phyloP scores from a whole-genome alignment of 2,888 invertebrate genomes.

The Vandiemenella viatica region DNA sequence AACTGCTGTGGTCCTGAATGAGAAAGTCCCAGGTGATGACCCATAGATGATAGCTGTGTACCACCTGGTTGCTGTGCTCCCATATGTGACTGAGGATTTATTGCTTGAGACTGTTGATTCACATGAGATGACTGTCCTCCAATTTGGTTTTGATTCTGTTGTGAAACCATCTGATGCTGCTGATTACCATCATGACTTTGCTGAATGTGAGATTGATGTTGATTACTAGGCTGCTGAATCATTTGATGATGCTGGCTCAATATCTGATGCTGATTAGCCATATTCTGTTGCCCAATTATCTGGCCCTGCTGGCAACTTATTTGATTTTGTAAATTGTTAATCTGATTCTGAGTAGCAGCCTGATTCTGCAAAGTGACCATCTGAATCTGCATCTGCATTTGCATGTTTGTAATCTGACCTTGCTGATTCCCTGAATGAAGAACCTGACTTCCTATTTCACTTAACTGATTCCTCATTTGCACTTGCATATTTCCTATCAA shows the following conservation, averaged over 20 bases:
- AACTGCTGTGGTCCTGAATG: too few relatives aligned
- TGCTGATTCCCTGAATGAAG: not conserved
- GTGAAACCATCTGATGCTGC: not conserved
- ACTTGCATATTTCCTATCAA: too few relatives aligned
- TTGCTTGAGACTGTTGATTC: not conserved
- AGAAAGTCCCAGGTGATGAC: too few relatives aligned
- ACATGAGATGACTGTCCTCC: too few relatives aligned
- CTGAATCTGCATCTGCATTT: not conserved
- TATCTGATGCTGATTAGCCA: too few relatives aligned
- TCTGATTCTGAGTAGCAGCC: not conserved
- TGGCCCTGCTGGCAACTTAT: not conserved
- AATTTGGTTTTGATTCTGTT: conserved; percentile 6
- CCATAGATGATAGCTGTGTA: too few relatives aligned
- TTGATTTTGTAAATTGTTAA: not conserved
- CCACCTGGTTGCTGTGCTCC: too few relatives aligned
- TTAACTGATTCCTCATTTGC: too few relatives aligned
- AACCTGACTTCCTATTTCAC: too few relatives aligned
- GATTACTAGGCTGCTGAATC: too few relatives aligned
- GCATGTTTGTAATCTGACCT: not conserved
- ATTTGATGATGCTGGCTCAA: not conserved
- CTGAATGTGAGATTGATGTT: not conserved
- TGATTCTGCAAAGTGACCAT: not conserved
- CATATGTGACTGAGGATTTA: not conserved
- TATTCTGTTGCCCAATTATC: too few relatives aligned
- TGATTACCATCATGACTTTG: not conserved